A percentile compares a stretch with the other conserved stretches of the same genome.
Conservation (phyloP, 1,140 invertebrate genomes). For the Drosophila persimilis region DNA sequence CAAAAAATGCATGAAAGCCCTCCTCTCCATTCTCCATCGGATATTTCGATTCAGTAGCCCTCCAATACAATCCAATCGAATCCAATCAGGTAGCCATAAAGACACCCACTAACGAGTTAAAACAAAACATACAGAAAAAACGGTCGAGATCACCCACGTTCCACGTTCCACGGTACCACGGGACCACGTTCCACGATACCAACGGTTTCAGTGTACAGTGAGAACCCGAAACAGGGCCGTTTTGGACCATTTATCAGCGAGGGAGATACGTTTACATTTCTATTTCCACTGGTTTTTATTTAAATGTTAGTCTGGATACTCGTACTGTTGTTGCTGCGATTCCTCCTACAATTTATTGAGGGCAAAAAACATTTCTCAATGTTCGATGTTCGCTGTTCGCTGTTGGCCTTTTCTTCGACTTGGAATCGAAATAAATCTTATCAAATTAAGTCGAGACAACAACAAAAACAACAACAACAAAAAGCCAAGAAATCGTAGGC, state of each 20-base stretch:
- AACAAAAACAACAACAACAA: slow-evolving; percentile 23
- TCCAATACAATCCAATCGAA: not conserved
- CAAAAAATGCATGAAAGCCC: no score
- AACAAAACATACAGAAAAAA: slow-evolving; percentile 39
- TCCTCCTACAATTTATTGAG: slow-evolving; percentile 51
- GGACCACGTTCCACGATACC: no score
- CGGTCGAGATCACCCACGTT: slow-evolving; percentile 47
- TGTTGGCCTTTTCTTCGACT: slow-evolving; percentile 57
- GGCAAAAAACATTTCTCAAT: slow-evolving; percentile 68
- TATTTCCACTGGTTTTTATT: slow-evolving; percentile 59
- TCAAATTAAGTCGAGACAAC: slow-evolving; percentile 69
- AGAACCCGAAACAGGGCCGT: slow-evolving; percentile 43
- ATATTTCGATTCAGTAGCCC: slow-evolving; percentile 19
- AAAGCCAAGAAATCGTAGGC: slow-evolving; percentile 54
- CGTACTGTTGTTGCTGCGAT: not conserved
- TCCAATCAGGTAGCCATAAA: slow-evolving; percentile 45
- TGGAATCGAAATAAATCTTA: slow-evolving; percentile 66
- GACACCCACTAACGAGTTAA: slow-evolving; percentile 33
- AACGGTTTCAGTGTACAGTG: slow-evolving; percentile 22
- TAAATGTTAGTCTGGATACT: slow-evolving; percentile 61
- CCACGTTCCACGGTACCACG: slow-evolving; percentile 4
- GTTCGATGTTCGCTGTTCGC: slow-evolving; percentile 50
- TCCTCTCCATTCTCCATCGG: not conserved
- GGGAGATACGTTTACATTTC: slow-evolving; percentile 55
- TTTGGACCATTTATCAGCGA: slow-evolving; percentile 55